These are phyloP conservation scores for Drosophila austrosaltans DNA, from an alignment of 2,888 invertebrate genomes.

Conservation along the genomic window DNA sequence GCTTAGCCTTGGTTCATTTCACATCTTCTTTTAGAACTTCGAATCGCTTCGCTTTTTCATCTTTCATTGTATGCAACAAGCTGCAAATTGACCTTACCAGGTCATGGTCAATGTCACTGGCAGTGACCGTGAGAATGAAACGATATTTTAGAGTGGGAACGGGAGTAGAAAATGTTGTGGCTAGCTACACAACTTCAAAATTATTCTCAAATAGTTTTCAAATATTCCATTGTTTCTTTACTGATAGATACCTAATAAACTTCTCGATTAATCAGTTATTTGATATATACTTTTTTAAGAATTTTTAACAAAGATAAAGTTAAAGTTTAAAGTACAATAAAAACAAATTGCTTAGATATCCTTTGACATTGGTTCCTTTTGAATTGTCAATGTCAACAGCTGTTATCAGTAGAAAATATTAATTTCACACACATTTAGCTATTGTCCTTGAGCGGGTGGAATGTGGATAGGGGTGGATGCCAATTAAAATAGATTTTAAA, in stretches of 20 bases:
- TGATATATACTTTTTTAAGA: too few relatives aligned
- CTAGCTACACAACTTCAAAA: too few relatives aligned
- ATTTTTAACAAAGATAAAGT: too few relatives aligned
- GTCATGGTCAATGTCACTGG: slow-evolving; percentile 61
- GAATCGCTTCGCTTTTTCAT: slow-evolving; percentile 14
- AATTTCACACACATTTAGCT: slow-evolving; percentile 7
- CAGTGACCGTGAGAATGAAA: too few relatives aligned
- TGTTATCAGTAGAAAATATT: slow-evolving; percentile 33
- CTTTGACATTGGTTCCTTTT: too few relatives aligned
- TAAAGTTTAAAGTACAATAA: too few relatives aligned
- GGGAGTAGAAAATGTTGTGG: not conserved
- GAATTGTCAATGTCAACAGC: slow-evolving; percentile 22
- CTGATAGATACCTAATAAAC: too few relatives aligned
- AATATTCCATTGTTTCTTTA: too few relatives aligned
- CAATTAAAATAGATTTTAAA: slow-evolving; percentile 5
- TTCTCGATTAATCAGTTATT: too few relatives aligned
- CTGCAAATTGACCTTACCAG: slow-evolving; percentile 60
- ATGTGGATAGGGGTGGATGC: slow-evolving; percentile 5
- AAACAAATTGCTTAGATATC: too few relatives aligned
- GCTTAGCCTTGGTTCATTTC: slow-evolving; percentile 22
- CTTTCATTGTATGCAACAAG: slow-evolving; percentile 61
- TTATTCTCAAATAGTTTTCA: too few relatives aligned
- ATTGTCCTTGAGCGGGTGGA: slow-evolving; percentile 2
- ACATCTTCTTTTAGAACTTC: not conserved
- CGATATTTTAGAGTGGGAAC: not conserved